Conservation (phyloP, 2,113 vertebrate genomes). For the Aspiorhynchus laticeps region DNA sequence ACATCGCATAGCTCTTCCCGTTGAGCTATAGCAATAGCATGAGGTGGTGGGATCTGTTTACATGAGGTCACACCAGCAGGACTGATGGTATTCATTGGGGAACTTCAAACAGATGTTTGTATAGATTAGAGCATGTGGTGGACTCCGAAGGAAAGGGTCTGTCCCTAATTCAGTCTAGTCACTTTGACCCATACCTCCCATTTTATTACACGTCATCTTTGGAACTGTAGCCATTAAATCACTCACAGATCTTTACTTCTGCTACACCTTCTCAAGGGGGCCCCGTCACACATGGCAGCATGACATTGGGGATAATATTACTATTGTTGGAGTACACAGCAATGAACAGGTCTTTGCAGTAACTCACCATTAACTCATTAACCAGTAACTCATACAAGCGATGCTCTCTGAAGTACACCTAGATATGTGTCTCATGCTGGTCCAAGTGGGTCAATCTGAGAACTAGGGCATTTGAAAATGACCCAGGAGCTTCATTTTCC, state of each 20-base stretch:
- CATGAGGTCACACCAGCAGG: constrained; percentile 62
- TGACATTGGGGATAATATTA: constrained; percentile 9
- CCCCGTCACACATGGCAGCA: neutral
- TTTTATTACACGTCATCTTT: constrained; percentile 76
- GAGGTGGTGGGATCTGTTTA: neutral
- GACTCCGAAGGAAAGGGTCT: constrained; percentile 66
- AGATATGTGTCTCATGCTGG: neutral
- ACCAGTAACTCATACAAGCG: neutral
- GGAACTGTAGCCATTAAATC: constrained; percentile 74
- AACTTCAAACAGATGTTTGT: constrained; percentile 79
- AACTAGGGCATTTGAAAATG: constrained; percentile 70
- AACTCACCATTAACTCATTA: neutral
- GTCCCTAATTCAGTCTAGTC: constrained; percentile 72
- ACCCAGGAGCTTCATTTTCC: constrained; percentile 72
- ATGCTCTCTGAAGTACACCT: neutral
- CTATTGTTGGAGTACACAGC: neutral
- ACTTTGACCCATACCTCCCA: constrained; percentile 74
- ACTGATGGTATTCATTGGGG: constrained; percentile 72
- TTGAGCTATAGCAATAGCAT: neutral
- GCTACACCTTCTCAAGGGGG: constrained; percentile 41
- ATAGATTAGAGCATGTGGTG: constrained; percentile 76
- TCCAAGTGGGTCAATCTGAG: constrained; percentile 32
- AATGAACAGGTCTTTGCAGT: neutral
- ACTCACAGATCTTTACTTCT: constrained; percentile 68
- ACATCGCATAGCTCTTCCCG: neutral